Base-by-base conservation (phyloP, 2,797 vertebrate genomes). In the Bradypodion pumilum region DNA sequence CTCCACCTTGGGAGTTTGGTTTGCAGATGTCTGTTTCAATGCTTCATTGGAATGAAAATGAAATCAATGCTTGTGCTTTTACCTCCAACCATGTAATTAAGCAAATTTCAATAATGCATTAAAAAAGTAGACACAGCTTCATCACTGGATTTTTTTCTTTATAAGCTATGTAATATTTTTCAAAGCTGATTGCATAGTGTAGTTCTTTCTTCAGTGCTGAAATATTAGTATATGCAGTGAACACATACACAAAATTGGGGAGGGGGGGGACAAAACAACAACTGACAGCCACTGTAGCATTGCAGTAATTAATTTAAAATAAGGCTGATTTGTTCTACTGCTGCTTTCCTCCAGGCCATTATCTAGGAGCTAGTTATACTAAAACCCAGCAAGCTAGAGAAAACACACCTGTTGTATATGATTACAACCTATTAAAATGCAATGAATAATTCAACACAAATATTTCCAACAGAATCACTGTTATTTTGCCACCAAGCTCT, bases 241-340 rank as follows among this genome's bases (percentile, higher is more conserved):
- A 87, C 80, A 85, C 37, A 82, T 79, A 91, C 81, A 92, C 82
- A 89, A 91, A 94, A 85, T 83, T 86, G 89, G 35, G n/a, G n/a
- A n/a, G 88, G 90, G 88, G 89, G 93, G 83, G 85, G 89, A 90
- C 46, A 90, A 90, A 92, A 94, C 88, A 88, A 84, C 79, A 90
- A 89, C 88, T 88, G 92, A 93, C 84, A 93, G 87, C 83, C 89
- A 93, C 86, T 91, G 80, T 89, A 93, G 89, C 89, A 89, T 89
- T 94, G 93, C 77, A 65, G 84, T 90, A 95, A 95, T 95, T 94
- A 95, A 93, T 92, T 93, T 91, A 93, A 95, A 94, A 94, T 94
- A 91, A 82, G 85, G 44, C 73, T 92, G 94, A 94, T 95, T 94
- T 95, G 95, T 92, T 90, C 90, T 92, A 83, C 91, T 88, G 86